Conservation (phyloP, 2,888 invertebrate genomes). For the Caenorhabditis japonica region DNA sequence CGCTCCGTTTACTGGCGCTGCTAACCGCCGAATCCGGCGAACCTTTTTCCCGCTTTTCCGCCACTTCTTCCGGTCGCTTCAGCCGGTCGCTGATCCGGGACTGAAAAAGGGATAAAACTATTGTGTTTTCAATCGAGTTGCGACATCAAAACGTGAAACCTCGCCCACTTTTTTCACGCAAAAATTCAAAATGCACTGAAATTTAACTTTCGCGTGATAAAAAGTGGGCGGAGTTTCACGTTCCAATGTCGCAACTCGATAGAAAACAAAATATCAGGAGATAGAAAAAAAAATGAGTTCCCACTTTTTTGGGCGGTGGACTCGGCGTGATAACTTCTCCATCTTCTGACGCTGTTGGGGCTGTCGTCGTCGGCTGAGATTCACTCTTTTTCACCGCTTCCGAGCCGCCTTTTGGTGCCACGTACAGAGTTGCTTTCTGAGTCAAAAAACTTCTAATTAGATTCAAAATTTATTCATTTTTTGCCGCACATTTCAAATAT, state of each 20-base stretch:
- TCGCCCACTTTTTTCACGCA: no score
- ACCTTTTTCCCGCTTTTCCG: constrained; percentile 8
- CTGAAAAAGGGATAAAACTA: no score
- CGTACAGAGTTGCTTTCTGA: constrained; percentile 8
- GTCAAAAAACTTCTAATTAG: background rate
- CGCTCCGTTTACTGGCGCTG: constrained; percentile 9
- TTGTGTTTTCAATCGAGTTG: no score
- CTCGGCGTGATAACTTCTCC: constrained; percentile 34
- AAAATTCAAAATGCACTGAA: no score
- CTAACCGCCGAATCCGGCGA: constrained; percentile 5
- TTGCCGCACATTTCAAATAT: no score
- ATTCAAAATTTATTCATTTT: background rate
- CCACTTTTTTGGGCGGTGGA: constrained; percentile 41
- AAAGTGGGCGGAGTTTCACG: no score
- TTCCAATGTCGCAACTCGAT: no score
- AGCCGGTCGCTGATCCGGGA: constrained; percentile 20
- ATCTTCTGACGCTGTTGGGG: constrained; percentile 25
- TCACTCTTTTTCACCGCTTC: constrained; percentile 9
- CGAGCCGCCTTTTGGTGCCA: constrained; percentile 15
- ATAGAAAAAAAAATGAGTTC: no score
- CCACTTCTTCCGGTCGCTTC: constrained; percentile 9
- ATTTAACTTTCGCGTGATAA: no score
- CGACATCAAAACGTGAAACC: no score
- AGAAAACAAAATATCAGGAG: no score
- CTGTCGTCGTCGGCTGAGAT: no score